These are phyloP conservation scores for Leucophenga varia DNA, from an alignment of 1,140 invertebrate genomes.

Conservation along the genomic window DNA sequence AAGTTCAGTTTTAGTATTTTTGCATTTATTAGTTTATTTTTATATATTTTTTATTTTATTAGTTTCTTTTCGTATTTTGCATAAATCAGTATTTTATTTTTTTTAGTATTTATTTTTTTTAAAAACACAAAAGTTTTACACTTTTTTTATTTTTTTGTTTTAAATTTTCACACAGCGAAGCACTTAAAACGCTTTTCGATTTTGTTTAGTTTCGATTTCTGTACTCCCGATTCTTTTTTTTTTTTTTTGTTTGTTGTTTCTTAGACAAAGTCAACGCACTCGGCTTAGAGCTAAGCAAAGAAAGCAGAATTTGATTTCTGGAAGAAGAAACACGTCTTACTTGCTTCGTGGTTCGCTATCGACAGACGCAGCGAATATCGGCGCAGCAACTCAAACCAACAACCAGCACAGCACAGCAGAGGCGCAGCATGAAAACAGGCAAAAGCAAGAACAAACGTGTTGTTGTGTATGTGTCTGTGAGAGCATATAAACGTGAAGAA, in stretches of 20 bases:
- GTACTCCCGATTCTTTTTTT: conserved; percentile 17
- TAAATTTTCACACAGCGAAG: conserved; percentile 29
- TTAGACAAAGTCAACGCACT: too few relatives aligned
- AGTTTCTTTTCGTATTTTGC: conserved; percentile 43
- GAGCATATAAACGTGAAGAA: too few relatives aligned
- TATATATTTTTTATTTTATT: conserved; percentile 19
- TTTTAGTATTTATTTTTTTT: conserved; percentile 32
- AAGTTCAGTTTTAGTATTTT: too few relatives aligned
- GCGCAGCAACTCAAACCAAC: conserved; percentile 6
- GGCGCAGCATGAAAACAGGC: conserved; percentile 19
- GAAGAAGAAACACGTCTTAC: conserved; percentile 55
- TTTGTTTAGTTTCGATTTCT: conserved; percentile 17
- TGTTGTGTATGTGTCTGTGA: too few relatives aligned
- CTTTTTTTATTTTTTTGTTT: conserved; percentile 11
- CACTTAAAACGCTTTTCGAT: conserved; percentile 42
- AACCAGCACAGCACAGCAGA: conserved; percentile 1
- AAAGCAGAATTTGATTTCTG: conserved; percentile 17
- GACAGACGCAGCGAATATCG: conserved; percentile 3
- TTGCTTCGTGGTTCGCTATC: conserved; percentile 45
- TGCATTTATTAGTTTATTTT: conserved; percentile 5
- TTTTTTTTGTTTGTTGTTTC: too few relatives aligned
- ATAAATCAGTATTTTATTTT: too few relatives aligned
- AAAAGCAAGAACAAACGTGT: not conserved
- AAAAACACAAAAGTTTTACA: conserved; percentile 37
- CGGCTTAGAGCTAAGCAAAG: too few relatives aligned